Evolutionary conservation across 1,140 invertebrate species (phyloP), one percentile per base, ranked within the genome.

Genomic region (Thrips palmi): DNA sequence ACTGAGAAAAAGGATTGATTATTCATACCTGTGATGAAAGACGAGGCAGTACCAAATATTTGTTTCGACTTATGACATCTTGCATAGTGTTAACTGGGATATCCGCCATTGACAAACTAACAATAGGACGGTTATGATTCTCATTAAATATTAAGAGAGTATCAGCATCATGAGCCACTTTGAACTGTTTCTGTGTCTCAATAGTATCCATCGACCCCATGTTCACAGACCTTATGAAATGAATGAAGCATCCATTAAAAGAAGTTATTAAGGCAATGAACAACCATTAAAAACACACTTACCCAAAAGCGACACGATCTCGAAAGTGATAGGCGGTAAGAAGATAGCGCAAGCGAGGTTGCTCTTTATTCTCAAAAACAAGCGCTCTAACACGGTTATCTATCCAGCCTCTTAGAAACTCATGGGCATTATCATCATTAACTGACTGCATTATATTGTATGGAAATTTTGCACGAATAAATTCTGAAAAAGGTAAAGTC

Each of bases 121-220:
- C 88, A 36, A 81, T 76, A 1, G 89, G 82, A 36, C 71, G 66
- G 7, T 69, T 62, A 2, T 66, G 66, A 55, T 89, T 81, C 57
- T 96, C 91, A 59, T 94, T 91, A 52, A 96, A 88, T 31, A 96
- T 59, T 33, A 93, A 62, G 38, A 97, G 64, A 1, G 78, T 85
- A 51, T 94, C 87, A 54, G 81, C 68, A 47, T 77, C 74, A 10
- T 64, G 53, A 29, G 78, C 71, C 12, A 88, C 70, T 52, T 78
- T 76, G 55, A 75, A 88, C 15, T 71, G 70, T 2, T 59, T 52
- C 39, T 66, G 61, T 41, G 84, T 69, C 40, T 63, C 60, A 47
- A 65, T 59, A 4, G 70, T 71, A 29, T 73, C 67, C 1, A 51
- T 52, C 0, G 57, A 54, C 2, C 61, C 63, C 41, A 68, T 60